Conservation (phyloP, 2,113 vertebrate genomes). For the Callocephalon fimbriatum region DNA sequence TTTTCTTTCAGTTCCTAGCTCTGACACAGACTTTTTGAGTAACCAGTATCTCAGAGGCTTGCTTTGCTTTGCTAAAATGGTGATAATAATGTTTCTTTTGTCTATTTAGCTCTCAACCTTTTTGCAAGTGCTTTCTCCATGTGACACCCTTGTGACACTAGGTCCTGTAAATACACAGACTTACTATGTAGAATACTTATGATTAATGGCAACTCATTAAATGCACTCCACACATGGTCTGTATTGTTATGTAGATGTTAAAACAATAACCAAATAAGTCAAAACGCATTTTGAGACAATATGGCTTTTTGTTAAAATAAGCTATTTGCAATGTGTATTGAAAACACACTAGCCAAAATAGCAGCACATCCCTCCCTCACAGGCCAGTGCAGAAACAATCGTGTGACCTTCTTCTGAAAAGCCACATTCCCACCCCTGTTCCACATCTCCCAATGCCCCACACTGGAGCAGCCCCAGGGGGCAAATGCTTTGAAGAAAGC, state of each 20-base stretch:
- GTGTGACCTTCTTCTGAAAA: not conserved
- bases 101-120: not conserved
- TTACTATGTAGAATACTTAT: not conserved
- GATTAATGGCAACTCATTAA: not conserved
- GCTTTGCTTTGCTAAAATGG: not conserved
- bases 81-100: not conserved
- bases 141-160: not conserved
- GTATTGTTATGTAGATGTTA: not conserved
- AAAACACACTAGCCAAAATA: not conserved
- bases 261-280: not conserved
- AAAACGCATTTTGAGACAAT: not conserved
- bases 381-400: not conserved
- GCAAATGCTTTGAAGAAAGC: not conserved
- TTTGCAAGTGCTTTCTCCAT: not conserved
- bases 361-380: not conserved
- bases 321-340: not conserved
- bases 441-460: not conserved
- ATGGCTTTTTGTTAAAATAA: not conserved
- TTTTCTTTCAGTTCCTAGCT: not conserved
- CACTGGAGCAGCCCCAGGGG: not conserved
- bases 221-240: not conserved
- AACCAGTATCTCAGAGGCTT: not conserved
- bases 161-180: not conserved
- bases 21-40: not conserved
- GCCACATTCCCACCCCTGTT: not conserved